Conservation (phyloP, 1,140 invertebrate genomes). For the Drosophila guanche region DNA sequence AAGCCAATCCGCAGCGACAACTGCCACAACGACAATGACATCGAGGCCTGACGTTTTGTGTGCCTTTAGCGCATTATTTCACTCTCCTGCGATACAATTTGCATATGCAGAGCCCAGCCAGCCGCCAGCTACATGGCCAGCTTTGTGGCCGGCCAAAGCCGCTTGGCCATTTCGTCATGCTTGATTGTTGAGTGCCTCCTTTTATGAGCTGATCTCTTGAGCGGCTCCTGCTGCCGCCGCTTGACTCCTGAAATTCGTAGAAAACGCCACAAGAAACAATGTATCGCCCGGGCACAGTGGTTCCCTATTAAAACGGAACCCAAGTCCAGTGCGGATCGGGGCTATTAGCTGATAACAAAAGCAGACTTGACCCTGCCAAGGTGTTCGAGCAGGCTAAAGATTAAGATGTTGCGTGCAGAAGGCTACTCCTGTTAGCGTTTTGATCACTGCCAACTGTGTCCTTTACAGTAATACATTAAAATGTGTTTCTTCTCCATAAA, state of each 20-base stretch:
- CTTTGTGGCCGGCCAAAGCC: conserved; percentile 45
- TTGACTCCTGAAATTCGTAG: conserved; percentile 65
- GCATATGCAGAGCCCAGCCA: conserved; percentile 51
- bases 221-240: conserved; percentile 10
- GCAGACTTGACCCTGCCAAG: background rate
- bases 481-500: too few relatives aligned
- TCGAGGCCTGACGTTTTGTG: conserved; percentile 40
- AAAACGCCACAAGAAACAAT: conserved; percentile 45
- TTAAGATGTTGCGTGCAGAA: conserved; percentile 16
- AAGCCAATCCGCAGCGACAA: conserved; percentile 69
- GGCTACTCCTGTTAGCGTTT: too few relatives aligned
- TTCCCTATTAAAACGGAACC: conserved; percentile 21
- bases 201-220: conserved; percentile 67
- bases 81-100: conserved; percentile 36
- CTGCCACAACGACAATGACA: conserved; percentile 66
- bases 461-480: too few relatives aligned
- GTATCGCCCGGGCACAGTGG: conserved; percentile 50
- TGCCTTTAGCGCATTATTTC: conserved; percentile 67
- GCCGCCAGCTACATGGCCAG: background rate
- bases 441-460: too few relatives aligned
- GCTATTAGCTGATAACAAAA: conserved; percentile 43
- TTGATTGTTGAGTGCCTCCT: conserved; percentile 69
- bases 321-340: conserved; percentile 20
- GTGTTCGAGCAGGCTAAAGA: conserved; percentile 26
- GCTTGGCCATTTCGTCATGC: conserved; percentile 79